Conservation (phyloP, 1,140 invertebrate genomes). For the Muscidifurax raptorellus region DNA sequence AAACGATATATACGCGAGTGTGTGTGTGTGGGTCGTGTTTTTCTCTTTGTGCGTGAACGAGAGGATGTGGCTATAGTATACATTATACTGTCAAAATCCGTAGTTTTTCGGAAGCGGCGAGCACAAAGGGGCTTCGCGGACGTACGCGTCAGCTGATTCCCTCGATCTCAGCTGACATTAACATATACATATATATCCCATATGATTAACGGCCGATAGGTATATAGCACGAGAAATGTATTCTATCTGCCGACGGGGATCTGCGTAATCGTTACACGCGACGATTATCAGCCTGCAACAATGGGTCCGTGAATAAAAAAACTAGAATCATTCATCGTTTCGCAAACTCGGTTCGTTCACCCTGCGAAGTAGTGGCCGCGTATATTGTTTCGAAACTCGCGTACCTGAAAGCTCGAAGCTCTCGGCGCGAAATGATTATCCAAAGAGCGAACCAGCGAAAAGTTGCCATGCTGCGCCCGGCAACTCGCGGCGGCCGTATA, state of each 20-base stretch:
- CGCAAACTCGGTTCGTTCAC: background rate
- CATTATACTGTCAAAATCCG: background rate
- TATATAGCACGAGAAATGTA: background rate
- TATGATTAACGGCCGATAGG: background rate
- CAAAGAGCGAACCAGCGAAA: no score
- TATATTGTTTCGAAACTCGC: background rate
- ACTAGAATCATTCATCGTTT: background rate
- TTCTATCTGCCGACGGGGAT: background rate
- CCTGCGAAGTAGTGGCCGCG: no score
- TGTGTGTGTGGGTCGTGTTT: background rate
- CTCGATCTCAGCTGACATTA: no score
- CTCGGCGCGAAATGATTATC: background rate
- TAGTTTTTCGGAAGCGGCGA: background rate
- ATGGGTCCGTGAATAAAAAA: background rate
- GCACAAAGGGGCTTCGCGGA: background rate
- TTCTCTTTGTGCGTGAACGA: background rate
- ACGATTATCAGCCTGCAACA: background rate
- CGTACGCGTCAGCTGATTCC: background rate
- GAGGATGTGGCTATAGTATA: background rate
- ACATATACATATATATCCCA: no score
- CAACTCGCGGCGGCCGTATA: background rate
- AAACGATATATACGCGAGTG: background rate
- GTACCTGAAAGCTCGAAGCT: background rate
- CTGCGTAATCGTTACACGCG: background rate
- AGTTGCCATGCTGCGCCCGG: background rate